Percentiles rank a stretch among this genome's conserved stretches.
Conservation (phyloP, 2,797 vertebrate species). For the Falco columbarius region DNA sequence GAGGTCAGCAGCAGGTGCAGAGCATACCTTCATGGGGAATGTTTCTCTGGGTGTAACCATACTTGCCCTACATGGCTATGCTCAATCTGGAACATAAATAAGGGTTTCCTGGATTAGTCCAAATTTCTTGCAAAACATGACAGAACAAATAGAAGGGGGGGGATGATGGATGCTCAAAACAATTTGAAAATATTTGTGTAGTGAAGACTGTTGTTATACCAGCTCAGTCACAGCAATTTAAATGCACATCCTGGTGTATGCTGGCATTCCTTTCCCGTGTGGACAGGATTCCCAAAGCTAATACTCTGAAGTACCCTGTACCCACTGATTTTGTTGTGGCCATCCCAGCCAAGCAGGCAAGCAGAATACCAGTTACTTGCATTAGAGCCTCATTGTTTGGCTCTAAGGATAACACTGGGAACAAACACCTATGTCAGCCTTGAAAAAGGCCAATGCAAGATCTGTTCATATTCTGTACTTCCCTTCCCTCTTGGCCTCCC, state of each 20-base stretch:
- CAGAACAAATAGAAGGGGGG: neutral
- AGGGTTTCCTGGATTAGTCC: neutral
- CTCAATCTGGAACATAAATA: neutral
- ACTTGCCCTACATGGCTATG: neutral
- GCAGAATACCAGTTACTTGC: neutral
- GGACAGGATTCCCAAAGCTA: neutral
- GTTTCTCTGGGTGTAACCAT: fast-evolving
- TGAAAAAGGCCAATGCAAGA: neutral
- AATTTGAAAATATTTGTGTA: neutral
- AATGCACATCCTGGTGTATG: neutral
- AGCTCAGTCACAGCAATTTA: neutral
- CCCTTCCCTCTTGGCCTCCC: neutral
- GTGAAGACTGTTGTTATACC: neutral
- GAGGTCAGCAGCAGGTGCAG: neutral
- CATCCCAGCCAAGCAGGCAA: neutral
- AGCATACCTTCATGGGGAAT: neutral
- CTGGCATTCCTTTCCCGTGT: neutral
- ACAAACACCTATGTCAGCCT: neutral
- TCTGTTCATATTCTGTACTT: neutral
- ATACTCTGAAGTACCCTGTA: neutral
- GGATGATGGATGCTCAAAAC: neutral
- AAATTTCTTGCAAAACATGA: neutral
- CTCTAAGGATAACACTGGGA: neutral
- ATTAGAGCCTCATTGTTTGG: neutral
- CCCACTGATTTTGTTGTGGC: neutral